Conservation (phyloP, 2,888 invertebrate species). For the Unio pictorum region DNA sequence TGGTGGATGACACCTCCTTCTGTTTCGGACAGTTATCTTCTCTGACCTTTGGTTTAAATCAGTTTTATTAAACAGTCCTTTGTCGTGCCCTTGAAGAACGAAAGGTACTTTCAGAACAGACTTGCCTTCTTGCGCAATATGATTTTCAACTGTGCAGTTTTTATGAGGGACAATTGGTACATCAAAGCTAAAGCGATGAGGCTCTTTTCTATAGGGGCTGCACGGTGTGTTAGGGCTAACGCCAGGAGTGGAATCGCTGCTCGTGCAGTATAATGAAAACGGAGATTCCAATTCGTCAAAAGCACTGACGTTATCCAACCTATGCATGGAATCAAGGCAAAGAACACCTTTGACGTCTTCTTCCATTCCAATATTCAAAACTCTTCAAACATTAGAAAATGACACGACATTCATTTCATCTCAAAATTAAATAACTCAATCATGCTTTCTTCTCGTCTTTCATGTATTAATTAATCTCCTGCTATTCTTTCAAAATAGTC, state of each 20-base stretch:
- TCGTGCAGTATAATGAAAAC: slow-evolving; percentile 18
- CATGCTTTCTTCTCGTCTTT: no score
- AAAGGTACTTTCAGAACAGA: no score
- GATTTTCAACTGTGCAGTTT: no score
- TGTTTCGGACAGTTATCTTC: slow-evolving; percentile 6
- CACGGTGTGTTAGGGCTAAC: slow-evolving; percentile 47
- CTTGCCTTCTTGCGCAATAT: no score
- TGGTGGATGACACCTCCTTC: slow-evolving; percentile 32
- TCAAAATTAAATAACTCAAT: no score
- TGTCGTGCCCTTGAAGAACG: no score
- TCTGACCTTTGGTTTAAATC: slow-evolving; percentile 1
- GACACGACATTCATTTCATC: no score
- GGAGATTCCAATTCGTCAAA: slow-evolving; percentile 25
- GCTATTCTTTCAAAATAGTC: no score
- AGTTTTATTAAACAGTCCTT: background rate
- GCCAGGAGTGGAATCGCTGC: slow-evolving; percentile 44
- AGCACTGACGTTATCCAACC: slow-evolving; percentile 7
- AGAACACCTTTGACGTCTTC: background rate
- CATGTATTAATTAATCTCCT: no score
- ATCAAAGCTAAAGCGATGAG: slow-evolving; percentile 39
- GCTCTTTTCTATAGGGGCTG: slow-evolving; percentile 31
- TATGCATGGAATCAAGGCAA: background rate
- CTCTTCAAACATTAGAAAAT: no score
- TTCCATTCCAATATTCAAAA: background rate
- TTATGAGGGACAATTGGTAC: slow-evolving; percentile 15